phyloP scores from a whole-genome alignment of 2,888 invertebrate genomes.

The Halocaridina rubra region DNA sequence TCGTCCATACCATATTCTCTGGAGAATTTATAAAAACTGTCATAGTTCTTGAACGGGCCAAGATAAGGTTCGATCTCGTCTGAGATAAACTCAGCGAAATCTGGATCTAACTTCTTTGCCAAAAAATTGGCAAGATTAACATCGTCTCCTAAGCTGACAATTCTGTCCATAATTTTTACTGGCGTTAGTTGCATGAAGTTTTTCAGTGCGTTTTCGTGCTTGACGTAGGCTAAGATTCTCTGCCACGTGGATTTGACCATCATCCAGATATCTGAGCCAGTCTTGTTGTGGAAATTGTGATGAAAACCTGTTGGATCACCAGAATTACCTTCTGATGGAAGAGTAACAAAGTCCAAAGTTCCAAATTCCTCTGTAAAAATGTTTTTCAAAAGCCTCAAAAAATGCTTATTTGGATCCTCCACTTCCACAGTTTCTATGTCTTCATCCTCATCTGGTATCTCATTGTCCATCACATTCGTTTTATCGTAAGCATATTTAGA shows the following conservation, averaged over 20 bases:
- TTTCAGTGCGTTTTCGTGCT: constrained; percentile 22
- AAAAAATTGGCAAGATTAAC: constrained; percentile 28
- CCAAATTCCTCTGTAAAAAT: constrained; percentile 31
- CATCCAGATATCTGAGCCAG: constrained; percentile 12
- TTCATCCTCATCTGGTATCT: no score
- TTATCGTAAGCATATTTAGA: neutral
- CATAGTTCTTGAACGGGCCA: constrained; percentile 2
- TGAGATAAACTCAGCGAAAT: constrained; percentile 21
- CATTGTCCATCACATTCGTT: neutral
- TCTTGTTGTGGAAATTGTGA: neutral
- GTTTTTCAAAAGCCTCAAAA: neutral
- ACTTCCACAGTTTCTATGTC: no score
- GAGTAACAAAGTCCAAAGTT: neutral
- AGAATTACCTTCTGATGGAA: no score
- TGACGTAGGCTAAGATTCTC: constrained; percentile 26
- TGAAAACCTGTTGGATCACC: neutral
- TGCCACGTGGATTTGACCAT: constrained; percentile 35
- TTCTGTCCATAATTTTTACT: constrained; percentile 17
- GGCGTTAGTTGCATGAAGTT: constrained; percentile 28
- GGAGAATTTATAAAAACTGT: neutral
- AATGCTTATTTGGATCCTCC: neutral
- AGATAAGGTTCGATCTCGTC: constrained; percentile 9
- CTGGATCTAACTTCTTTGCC: constrained; percentile 30
- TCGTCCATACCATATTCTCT: neutral
- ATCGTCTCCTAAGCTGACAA: constrained; percentile 34